These are phyloP conservation scores for Eptesicus fuscus DNA, from an alignment of 2,113 vertebrate genomes.

Conservation along the genomic window DNA sequence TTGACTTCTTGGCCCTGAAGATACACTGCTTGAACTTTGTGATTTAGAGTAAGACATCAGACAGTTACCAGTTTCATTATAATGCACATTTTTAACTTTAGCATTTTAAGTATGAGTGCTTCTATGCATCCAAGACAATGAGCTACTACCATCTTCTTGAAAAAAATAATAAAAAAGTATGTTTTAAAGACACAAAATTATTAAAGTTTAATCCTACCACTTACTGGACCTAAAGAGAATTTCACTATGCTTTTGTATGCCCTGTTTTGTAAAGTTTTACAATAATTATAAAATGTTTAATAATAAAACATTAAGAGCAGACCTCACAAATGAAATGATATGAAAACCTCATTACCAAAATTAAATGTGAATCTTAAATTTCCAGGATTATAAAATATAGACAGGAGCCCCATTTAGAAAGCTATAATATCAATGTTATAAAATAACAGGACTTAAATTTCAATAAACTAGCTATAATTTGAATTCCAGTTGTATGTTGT, in stretches of 20 bases:
- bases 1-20: conserved; percentile 50
- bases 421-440: not conserved
- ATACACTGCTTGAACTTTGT: conserved; percentile 60
- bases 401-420: not conserved
- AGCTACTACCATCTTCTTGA: not conserved
- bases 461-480: not conserved
- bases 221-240: conserved; percentile 24
- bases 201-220: not conserved
- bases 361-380: not conserved
- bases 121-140: conserved; percentile 40
- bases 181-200: conserved; percentile 10
- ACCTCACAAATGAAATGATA: not conserved
- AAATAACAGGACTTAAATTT: not conserved
- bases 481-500: not conserved
- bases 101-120: conserved; percentile 56
- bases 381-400: not conserved
- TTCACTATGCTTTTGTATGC: not conserved
- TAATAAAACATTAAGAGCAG: not conserved
- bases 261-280: not conserved
- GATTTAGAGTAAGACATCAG: conserved; percentile 45
- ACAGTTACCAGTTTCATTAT: conserved; percentile 51
- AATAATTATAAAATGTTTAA: not conserved
- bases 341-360: not conserved
- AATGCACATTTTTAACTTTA: conserved; percentile 66
- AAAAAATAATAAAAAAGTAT: conserved; percentile 19